Conservation (phyloP, 2,888 invertebrate species). For the Dioctria rufipes region DNA sequence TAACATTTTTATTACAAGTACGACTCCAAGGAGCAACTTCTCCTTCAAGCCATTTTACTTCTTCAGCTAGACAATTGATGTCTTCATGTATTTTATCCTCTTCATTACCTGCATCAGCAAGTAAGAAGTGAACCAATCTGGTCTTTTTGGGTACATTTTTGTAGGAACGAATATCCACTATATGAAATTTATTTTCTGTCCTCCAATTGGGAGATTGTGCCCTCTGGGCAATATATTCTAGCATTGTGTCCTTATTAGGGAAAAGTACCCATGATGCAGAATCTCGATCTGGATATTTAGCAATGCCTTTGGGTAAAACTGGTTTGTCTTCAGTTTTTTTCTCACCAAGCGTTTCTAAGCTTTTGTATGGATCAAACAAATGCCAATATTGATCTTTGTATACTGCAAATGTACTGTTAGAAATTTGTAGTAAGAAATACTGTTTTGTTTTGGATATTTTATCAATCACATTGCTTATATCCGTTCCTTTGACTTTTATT, state of each 20-base stretch:
- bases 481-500: slow-evolving; percentile 64
- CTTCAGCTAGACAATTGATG: slow-evolving; percentile 66
- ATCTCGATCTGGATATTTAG: slow-evolving; percentile 64
- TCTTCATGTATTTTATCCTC: slow-evolving; percentile 37
- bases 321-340: slow-evolving; percentile 54
- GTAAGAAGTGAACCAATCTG: slow-evolving; percentile 56
- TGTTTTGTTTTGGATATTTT: slow-evolving; percentile 66
- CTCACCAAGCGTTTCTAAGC: slow-evolving; percentile 66
- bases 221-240: slow-evolving; percentile 66
- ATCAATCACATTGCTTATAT: slow-evolving; percentile 61
- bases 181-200: slow-evolving; percentile 64
- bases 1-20: neutral
- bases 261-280: slow-evolving; percentile 70
- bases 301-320: slow-evolving; percentile 53
- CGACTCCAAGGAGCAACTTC: slow-evolving; percentile 69
- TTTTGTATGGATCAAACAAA: slow-evolving; percentile 77
- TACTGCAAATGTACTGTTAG: slow-evolving; percentile 74
- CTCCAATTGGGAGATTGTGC: slow-evolving; percentile 64
- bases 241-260: slow-evolving; percentile 63
- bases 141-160: slow-evolving; percentile 66
- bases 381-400: slow-evolving; percentile 75
- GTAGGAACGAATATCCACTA: slow-evolving; percentile 66
- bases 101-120: slow-evolving; percentile 54
- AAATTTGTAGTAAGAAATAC: slow-evolving; percentile 76
- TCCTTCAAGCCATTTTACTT: slow-evolving; percentile 67